phyloP scores from a whole-genome alignment of 2,797 vertebrate species.

The Cirrhinus molitorella region DNA sequence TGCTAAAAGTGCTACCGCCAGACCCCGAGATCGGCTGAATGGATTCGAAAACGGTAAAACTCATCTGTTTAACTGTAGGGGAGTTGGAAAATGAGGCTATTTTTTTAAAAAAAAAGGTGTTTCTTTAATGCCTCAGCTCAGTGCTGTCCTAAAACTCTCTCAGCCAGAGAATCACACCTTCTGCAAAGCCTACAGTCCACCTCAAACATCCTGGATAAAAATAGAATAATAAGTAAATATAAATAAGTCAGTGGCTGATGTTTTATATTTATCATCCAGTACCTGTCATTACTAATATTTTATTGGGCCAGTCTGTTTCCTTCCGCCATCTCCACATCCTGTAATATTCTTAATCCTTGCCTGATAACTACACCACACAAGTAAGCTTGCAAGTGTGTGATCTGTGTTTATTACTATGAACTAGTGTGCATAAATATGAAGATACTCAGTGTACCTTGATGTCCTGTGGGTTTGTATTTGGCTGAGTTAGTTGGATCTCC shows the following conservation, averaged over 20 bases:
- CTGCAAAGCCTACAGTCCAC: background rate
- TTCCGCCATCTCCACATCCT: conserved; percentile 27
- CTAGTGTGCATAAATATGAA: background rate
- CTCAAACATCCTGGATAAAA: background rate
- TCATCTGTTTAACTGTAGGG: too few species aligned
- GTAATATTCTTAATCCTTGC: conserved; percentile 37
- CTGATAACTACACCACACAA: conserved; percentile 11
- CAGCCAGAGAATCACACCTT: background rate
- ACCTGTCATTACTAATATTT: conserved; percentile 21
- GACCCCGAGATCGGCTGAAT: too few species aligned
- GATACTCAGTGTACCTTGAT: background rate
- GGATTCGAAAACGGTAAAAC: too few species aligned
- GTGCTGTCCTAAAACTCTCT: too few species aligned
- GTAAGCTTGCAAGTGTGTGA: background rate
- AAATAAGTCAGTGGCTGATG: conserved; percentile 54
- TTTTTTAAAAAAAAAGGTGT: too few species aligned
- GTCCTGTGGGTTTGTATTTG: conserved; percentile 12
- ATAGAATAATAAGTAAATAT: conserved; percentile 3
- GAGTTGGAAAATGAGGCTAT: too few species aligned
- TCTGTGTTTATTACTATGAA: background rate
- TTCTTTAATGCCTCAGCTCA: background rate
- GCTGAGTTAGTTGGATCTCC: background rate
- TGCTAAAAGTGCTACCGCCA: too few species aligned
- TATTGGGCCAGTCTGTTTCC: background rate
- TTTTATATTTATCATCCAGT: conserved; percentile 68